phyloP scores from a whole-genome alignment of 2,113 vertebrate genomes.

The Malurus elegans region DNA sequence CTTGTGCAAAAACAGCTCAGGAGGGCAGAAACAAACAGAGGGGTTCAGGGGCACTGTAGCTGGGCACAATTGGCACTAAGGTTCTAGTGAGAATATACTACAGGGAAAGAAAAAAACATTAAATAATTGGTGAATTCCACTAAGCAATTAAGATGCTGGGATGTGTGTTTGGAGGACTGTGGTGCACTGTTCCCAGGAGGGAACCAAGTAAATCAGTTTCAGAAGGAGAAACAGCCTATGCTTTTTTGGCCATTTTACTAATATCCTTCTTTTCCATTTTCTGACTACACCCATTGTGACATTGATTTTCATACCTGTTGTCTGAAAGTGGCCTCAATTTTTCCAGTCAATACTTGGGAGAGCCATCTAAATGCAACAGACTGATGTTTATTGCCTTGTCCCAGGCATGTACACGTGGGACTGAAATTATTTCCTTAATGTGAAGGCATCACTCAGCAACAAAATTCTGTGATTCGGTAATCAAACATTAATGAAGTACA shows the following conservation, averaged over 20 bases:
- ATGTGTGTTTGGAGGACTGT: not conserved
- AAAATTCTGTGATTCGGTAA: constrained; percentile 15
- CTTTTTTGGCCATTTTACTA: not conserved
- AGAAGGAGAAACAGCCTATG: not conserved
- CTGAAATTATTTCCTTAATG: not conserved
- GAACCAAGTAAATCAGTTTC: not conserved
- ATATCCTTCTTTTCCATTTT: not conserved
- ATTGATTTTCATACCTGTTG: not conserved
- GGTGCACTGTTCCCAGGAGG: not conserved
- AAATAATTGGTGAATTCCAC: not conserved
- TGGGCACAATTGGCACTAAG: not conserved
- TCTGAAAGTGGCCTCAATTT: not conserved
- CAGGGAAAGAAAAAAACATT: not conserved
- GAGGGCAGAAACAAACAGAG: not conserved
- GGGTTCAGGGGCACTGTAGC: not conserved
- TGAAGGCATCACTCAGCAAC: not conserved
- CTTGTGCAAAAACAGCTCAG: not conserved
- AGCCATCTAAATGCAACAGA: not conserved
- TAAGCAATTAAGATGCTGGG: not conserved
- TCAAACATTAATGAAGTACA: constrained; percentile 19
- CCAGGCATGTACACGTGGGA: not conserved
- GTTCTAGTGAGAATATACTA: not conserved
- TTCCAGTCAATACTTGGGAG: not conserved
- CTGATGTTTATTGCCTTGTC: not conserved
- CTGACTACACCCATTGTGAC: not conserved